Evolutionary conservation across 2,797 vertebrate genomes (phyloP), one percentile per base, ranked within the genome.

Genomic region (Poeciliopsis presidionis): DNA sequence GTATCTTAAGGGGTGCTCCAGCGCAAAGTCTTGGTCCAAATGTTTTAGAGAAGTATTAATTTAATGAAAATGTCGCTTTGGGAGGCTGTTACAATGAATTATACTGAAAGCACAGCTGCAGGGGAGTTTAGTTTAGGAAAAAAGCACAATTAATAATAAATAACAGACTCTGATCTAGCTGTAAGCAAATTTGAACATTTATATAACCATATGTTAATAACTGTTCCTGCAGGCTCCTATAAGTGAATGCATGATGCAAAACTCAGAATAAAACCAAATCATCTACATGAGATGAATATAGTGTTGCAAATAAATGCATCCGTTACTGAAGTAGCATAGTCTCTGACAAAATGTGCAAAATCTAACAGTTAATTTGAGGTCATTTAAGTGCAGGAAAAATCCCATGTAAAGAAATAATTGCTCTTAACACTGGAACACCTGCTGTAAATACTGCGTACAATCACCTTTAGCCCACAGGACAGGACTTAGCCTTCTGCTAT

Each of bases 111-210:
- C 36, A 71, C 43, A 16, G 43, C 67, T 71, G 25, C 43, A 71
- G 67, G 67, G 49, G 36, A 73, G 49, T 55, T 55, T n/a, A 53
- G 33, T 53, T 39, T n/a, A 73, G 39, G 33, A 41, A 55, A 73
- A 41, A 55, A 16, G 22, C n/a, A 41, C 14, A 65, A 73, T 55
- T 22, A 25, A 65, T 43, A 18, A 39, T 41, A 61, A 51, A 51
- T 39, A 41, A 28, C 13, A 59, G 30, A 20, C 30, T 12, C 36
- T 28, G 57, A 28, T 73, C 16, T 55, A 70, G 49, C 75, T 69
- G 47, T 69, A 69, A 76, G 75, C 63, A 69, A 69, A 69, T 69
- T n/a, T 43, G 72, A 51, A 25, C 28, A 53, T 76, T 30, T 49
- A 55, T 30, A 39, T n/a, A 22, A 67, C 1, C 49, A 74, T 45